A percentile compares a stretch with the other conserved stretches of the same genome.
These are phyloP conservation scores for Zapornia atra DNA, from an alignment of 2,113 vertebrate genomes.

Conservation along the genomic window DNA sequence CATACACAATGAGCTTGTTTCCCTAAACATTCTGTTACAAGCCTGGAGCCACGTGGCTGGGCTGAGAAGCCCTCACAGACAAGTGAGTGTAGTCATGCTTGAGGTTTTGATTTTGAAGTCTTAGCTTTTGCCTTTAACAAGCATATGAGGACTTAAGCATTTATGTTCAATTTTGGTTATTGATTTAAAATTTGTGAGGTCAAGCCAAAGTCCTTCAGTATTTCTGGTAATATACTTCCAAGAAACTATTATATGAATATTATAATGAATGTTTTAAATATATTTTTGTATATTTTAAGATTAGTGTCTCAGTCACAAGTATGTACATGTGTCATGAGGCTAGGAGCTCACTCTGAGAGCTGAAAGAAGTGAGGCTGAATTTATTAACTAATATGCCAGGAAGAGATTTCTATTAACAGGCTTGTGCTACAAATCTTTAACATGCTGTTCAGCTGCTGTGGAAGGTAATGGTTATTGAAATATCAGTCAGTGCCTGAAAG, in stretches of 20 bases:
- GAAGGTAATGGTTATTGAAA: neutral
- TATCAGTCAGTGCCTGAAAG: neutral
- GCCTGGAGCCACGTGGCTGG: neutral
- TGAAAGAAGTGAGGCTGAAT: neutral
- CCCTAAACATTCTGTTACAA: neutral
- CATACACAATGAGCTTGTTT: rapidly evolving
- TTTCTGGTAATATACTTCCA: neutral
- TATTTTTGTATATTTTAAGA: neutral
- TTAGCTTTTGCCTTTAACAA: neutral
- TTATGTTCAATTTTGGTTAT: neutral
- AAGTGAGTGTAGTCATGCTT: neutral
- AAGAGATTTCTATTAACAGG: neutral
- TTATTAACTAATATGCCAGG: neutral
- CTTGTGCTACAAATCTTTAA: neutral
- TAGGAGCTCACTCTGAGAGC: neutral
- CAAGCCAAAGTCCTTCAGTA: neutral
- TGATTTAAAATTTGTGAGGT: neutral
- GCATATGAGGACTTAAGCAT: neutral
- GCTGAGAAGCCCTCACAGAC: neutral
- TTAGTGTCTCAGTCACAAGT: neutral
- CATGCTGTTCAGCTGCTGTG: neutral
- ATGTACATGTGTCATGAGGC: neutral
- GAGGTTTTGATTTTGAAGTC: neutral
- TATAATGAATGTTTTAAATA: neutral
- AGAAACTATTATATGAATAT: neutral